Base-by-base conservation (phyloP, 2,113 vertebrate genomes). In the Pterophyllum scalare region DNA sequence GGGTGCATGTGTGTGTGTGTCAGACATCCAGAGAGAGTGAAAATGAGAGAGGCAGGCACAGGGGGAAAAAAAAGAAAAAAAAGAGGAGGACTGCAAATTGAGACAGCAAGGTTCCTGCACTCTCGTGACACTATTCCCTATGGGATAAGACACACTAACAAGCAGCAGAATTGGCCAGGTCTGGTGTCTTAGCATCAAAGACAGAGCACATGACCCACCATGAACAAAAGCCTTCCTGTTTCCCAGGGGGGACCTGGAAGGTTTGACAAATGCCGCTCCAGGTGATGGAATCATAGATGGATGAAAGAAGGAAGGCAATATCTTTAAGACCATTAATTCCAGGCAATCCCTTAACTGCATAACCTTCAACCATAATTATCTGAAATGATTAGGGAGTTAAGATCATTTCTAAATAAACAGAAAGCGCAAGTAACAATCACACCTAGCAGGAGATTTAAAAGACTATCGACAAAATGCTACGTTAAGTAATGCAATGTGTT, bases 121-220 rank as follows among this genome's bases (percentile, higher is more conserved):
- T 60, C 82, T 81, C 54, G 15, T 38, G 62, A 43, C 62, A 33
- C 59, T 61, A 58, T 49, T 67, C 77, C 75, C 64, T 59, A 20
- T 2, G 40, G 65, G 65, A 86, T 38, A 49, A 7, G 6, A 59
- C 65, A 61, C 72, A 58, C 88, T 86, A 84, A 90, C 59, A 78
- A 86, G 87, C 49, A 8, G 70, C 46, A 77, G n/a, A 84, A 90
- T 72, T 75, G 64, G 81, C 85, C 88, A 58, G 60, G 77, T 75
- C 78, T 64, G 70, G 40, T 20, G 33, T 31, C 43, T 82, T 33
- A 13, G 74, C 65, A 35, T 90, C 70, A 76, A 89, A 89, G 87
- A 88, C 87, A 81, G 82, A 26, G n/a, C 84, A 90, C 57, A 65
- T 80, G 89, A 70, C 24, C 17, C 2, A 2, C 40, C 24, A 31